phyloP scores from a whole-genome alignment of 2,113 vertebrate species.

The Chloroceryle aenea region DNA sequence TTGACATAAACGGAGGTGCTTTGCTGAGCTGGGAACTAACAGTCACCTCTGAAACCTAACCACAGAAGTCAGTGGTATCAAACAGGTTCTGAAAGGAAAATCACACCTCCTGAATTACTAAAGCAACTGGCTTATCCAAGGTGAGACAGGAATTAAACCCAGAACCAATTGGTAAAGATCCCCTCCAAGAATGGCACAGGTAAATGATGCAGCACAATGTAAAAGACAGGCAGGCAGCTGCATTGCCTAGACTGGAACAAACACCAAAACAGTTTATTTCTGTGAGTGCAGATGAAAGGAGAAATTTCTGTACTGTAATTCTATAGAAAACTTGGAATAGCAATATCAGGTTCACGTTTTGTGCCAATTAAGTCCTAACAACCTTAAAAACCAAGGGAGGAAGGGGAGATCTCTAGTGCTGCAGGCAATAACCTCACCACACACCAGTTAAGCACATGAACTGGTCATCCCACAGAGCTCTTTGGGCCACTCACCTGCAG shows the following conservation, averaged over 20 bases:
- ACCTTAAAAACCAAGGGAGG: not conserved
- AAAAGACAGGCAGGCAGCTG: not conserved
- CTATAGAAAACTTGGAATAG: not conserved
- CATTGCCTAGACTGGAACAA: not conserved
- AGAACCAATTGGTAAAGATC: not conserved
- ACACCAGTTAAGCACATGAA: not conserved
- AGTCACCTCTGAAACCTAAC: not conserved
- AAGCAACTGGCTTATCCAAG: not conserved
- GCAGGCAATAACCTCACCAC: not conserved
- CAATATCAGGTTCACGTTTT: not conserved
- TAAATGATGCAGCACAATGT: not conserved
- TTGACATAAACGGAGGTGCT: not conserved
- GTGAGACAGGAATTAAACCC: not conserved
- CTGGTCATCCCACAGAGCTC: not conserved
- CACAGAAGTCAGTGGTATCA: not conserved
- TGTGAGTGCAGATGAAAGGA: not conserved
- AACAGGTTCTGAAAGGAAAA: not conserved
- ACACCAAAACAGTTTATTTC: not conserved
- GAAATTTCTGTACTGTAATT: not conserved
- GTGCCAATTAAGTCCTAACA: not conserved
- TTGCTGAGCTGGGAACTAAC: not conserved
- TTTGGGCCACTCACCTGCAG: constrained; percentile 33
- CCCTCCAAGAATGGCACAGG: not conserved
- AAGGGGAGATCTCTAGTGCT: not conserved
- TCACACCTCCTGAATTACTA: not conserved